Percentiles rank a stretch among this genome's conserved stretches.
These are phyloP conservation scores for Trileptium ribeirensis DNA, from an alignment of 2,888 invertebrate genomes.

Conservation along the genomic window DNA sequence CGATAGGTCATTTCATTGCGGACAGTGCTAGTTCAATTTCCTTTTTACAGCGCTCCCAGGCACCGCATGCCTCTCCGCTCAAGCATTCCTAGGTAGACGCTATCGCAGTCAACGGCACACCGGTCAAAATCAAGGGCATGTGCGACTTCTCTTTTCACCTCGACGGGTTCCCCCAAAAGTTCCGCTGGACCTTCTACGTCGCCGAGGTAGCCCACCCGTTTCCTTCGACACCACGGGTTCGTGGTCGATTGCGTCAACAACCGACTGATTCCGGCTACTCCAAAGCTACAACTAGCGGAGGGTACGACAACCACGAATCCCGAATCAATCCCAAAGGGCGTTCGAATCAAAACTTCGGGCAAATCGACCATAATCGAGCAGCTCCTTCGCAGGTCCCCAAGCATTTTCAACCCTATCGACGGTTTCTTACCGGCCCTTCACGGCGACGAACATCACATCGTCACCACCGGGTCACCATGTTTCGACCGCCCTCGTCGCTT, in stretches of 20 bases:
- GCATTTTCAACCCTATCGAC: not conserved
- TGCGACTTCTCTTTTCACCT: no score
- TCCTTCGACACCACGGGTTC: not conserved
- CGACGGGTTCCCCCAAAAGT: no score
- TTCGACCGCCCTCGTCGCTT: conserved; percentile 1
- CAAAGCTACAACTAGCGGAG: no score
- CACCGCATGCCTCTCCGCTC: no score
- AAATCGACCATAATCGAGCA: not conserved
- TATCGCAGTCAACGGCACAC: no score
- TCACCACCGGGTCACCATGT: not conserved
- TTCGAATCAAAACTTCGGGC: not conserved
- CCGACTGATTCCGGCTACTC: no score
- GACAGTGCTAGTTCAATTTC: no score
- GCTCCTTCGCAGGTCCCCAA: not conserved
- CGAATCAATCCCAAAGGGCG: not conserved
- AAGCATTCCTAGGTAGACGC: no score
- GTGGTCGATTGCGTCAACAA: not conserved
- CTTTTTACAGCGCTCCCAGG: not conserved
- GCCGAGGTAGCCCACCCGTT: no score
- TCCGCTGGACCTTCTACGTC: no score
- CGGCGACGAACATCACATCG: not conserved
- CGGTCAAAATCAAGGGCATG: no score
- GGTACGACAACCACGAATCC: not conserved
- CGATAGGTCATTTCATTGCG: not conserved
- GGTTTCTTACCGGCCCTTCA: not conserved